Base-by-base conservation (phyloP, 2,888 invertebrate genomes). In the Pyrocoelia pectoralis region DNA sequence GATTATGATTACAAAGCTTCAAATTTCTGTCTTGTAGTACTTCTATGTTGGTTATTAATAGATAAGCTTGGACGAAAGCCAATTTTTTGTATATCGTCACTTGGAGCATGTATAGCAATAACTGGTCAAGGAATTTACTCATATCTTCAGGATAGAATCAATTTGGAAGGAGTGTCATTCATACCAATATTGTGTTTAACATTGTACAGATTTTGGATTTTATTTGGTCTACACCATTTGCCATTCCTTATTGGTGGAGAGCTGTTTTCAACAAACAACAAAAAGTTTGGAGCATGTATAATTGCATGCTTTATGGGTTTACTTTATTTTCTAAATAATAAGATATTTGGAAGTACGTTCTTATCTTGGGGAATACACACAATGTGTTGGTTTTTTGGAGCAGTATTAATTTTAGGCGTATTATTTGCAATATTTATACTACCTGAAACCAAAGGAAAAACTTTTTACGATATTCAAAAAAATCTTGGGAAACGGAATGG, bases 371-470 rank as follows among this genome's bases (percentile, higher is more conserved):
- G 88, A 0, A 84, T 87, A 62, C 85, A 86, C 67, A 82, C 85
- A 1, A 84, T 86, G 3, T 88, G 88, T 68, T 85, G 84, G 81
- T 83, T 84, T 64, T 88, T 87, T 66, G 85, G 85, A 0, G 61
- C 76, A 8, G 80, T 85, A 5, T 86, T 86, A 12, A 84, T 85
- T 67, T 64, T 83, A 0, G 88, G 88, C 0, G 77, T 87, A 2
- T 71, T 83, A n/a, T 88, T 87, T 69, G 84, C 87, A 41, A 80
- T 82, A 63, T 82, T 84, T 53, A 78, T 81, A 61, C 86, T 88
- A 1, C 88, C 88, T 1, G 88, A 88, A 74, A 88, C 88, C 0
- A 88, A 84, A 72, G 86, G 86, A 0, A 88, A 87, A 70, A 86
- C 87, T 0, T 78, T 89, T 63, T 82, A 85, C 66, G 85, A 88